phyloP scores from a whole-genome alignment of 2,797 vertebrate species.

The Pseudomugil tenellus region DNA sequence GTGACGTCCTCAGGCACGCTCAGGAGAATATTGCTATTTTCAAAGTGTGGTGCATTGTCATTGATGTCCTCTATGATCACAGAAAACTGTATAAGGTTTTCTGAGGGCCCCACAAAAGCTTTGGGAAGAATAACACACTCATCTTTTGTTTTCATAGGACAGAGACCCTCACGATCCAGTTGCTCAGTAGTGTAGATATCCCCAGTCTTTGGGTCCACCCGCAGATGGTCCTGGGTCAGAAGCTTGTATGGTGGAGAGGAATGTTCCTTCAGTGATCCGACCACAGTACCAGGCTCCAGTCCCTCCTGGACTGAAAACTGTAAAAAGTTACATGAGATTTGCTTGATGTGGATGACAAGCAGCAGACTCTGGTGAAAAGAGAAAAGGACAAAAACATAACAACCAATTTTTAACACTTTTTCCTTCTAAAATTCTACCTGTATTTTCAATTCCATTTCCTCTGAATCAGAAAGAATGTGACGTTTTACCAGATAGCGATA shows the following conservation, averaged over 20 bases:
- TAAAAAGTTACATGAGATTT: conserved; percentile 62
- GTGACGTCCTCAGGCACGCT: conserved; percentile 76
- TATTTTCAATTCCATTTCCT: conserved; percentile 12
- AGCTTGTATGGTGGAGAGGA: conserved; percentile 78
- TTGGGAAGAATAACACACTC: conserved; percentile 74
- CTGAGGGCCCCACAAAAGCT: conserved; percentile 73
- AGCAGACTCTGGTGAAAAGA: conserved; percentile 73
- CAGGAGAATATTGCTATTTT: conserved; percentile 73
- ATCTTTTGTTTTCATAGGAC: conserved; percentile 67
- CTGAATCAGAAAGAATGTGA: conserved; percentile 16
- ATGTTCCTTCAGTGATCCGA: conserved; percentile 70
- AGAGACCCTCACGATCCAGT: conserved; percentile 81
- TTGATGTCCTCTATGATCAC: conserved; percentile 84
- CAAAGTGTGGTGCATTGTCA: conserved; percentile 83
- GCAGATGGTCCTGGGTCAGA: conserved; percentile 71
- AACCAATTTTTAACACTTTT: no score
- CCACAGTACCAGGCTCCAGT: conserved; percentile 66
- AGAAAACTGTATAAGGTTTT: conserved; percentile 77
- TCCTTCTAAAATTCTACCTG: not conserved
- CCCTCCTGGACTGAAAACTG: conserved; percentile 76
- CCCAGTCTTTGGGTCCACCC: conserved; percentile 74
- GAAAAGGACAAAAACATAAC: conserved; percentile 28
- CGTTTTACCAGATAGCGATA: conserved; percentile 28
- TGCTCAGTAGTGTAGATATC: conserved; percentile 78
- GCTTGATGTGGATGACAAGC: conserved; percentile 69